These are phyloP conservation scores for Zaprionus tsacasi DNA, from an alignment of 1,140 invertebrate genomes.

Conservation along the genomic window DNA sequence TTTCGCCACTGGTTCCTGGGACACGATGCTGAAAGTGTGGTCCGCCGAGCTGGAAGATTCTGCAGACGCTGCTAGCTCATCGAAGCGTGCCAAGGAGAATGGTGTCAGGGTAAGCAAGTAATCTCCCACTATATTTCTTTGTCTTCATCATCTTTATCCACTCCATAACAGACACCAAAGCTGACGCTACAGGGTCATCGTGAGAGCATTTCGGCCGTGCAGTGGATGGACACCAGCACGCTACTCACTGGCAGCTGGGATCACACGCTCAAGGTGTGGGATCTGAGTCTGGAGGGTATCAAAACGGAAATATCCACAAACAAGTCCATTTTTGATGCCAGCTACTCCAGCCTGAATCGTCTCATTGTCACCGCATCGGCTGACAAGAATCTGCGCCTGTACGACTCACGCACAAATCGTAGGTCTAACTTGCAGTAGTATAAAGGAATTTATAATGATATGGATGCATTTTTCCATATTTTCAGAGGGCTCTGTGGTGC, in stretches of 20 bases:
- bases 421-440: conserved; percentile 47
- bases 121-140: neutral
- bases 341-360: conserved; percentile 91
- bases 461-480: neutral
- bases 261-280: conserved; percentile 97
- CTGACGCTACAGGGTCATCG: conserved; percentile 96
- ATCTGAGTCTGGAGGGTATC: conserved; percentile 92
- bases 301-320: conserved; percentile 93
- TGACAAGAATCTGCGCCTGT: conserved; percentile 95
- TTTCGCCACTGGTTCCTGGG: conserved; percentile 97
- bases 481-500: conserved; percentile 93
- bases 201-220: conserved; percentile 93
- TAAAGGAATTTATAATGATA: neutral
- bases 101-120: conserved; percentile 84
- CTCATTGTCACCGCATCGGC: conserved; percentile 93
- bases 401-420: conserved; percentile 95
- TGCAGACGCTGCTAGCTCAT: conserved; percentile 52
- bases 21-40: conserved; percentile 92
- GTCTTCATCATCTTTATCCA: neutral
- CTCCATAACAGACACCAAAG: conserved; percentile 89
- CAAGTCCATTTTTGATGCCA: conserved; percentile 94
- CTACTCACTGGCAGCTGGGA: conserved; percentile 96
- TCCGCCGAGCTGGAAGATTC: conserved; percentile 86
- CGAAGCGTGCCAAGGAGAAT: conserved; percentile 84
- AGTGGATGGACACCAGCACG: conserved; percentile 91